Evolutionary conservation across 2,797 vertebrate species (phyloP).

Genomic region (Pseudocheirus occidentalis): DNA sequence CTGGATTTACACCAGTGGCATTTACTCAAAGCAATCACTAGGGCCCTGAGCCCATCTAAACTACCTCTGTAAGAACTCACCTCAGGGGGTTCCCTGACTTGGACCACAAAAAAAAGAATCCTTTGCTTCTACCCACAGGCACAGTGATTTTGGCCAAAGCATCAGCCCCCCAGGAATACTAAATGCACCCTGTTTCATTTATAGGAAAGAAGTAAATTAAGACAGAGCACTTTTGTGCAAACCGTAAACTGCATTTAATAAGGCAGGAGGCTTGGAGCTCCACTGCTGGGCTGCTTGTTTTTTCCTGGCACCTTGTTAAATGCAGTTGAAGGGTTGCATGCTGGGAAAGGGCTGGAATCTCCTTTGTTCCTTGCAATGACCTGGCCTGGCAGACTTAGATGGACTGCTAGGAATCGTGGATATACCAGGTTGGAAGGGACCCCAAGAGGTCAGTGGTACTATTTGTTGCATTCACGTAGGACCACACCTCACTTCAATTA

Average conservation of each 20-base stretch:
- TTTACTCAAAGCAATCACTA: neutral
- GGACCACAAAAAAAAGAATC: constrained; percentile 15
- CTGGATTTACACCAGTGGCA: neutral
- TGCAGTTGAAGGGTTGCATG: constrained; percentile 69
- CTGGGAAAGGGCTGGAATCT: constrained; percentile 57
- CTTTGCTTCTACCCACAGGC: constrained; percentile 57
- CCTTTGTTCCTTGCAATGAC: constrained; percentile 71
- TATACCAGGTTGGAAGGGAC: neutral
- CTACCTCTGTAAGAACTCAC: constrained; percentile 18
- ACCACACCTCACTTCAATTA: neutral
- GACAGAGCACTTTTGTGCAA: constrained; percentile 76
- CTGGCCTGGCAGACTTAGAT: constrained; percentile 40
- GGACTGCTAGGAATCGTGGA: constrained; percentile 15
- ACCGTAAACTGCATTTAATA: constrained; percentile 79
- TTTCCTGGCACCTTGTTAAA: constrained; percentile 81
- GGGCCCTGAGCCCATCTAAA: neutral
- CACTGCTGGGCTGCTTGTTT: constrained; percentile 69
- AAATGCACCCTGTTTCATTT: constrained; percentile 78
- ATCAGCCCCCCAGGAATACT: constrained; percentile 74
- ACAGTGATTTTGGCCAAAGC: constrained; percentile 60
- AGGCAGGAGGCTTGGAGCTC: constrained; percentile 77
- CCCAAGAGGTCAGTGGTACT: neutral
- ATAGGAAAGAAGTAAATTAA: constrained; percentile 80
- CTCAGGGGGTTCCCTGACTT: constrained; percentile 45
- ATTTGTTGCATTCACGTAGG: neutral